Evolutionary conservation across 1,140 invertebrate genomes (phyloP).

Genomic region (Magallana ariakensis): DNA sequence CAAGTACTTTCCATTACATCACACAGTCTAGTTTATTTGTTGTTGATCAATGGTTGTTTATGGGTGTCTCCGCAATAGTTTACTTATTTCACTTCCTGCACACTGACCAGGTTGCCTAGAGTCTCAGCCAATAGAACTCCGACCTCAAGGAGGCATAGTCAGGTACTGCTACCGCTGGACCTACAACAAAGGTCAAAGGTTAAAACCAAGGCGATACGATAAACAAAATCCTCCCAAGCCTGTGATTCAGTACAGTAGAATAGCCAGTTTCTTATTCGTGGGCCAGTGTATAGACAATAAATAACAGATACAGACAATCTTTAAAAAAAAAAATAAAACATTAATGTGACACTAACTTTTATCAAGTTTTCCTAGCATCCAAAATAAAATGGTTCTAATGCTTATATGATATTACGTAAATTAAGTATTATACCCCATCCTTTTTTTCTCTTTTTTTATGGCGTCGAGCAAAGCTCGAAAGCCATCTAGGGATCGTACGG

Average conservation of each 20-base stretch:
- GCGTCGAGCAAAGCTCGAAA: no score
- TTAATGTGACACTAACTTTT: no score
- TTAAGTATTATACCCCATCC: no score
- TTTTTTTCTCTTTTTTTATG: no score
- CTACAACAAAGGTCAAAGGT: background rate
- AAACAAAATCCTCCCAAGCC: background rate
- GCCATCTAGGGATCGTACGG: no score
- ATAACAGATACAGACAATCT: background rate
- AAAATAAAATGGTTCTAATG: no score
- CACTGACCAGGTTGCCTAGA: background rate
- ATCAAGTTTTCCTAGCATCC: no score
- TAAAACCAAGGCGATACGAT: background rate
- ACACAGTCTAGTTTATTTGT: no score
- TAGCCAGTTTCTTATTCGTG: background rate
- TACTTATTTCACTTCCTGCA: background rate
- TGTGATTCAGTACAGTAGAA: no score
- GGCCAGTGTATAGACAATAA: background rate
- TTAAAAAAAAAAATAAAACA: background rate
- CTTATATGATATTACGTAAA: no score
- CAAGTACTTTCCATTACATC: no score
- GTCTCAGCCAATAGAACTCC: slow-evolving; percentile 6
- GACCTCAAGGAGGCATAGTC: slow-evolving; percentile 19
- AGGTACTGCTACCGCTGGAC: slow-evolving; percentile 4
- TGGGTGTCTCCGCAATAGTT: background rate
- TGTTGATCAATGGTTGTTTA: background rate